A percentile compares a stretch with the other conserved stretches of the same genome.
These are phyloP conservation scores for Sminthurinus aureus DNA, from an alignment of 2,888 invertebrate species.

Conservation along the genomic window DNA sequence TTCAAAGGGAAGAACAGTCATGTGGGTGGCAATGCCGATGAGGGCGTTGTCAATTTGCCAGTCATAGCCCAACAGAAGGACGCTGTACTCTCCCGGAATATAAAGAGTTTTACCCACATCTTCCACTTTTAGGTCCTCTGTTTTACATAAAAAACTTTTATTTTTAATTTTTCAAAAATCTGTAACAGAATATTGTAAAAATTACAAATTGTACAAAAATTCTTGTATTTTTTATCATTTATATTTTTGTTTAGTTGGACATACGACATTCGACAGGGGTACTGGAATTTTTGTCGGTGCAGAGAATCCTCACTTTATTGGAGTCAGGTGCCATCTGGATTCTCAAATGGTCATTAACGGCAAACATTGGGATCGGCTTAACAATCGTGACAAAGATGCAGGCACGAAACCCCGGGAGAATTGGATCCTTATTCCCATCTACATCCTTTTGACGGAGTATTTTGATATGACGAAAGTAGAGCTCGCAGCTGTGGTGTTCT, in stretches of 20 bases:
- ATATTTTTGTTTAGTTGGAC: background rate
- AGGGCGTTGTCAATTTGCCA: slow-evolving; percentile 22
- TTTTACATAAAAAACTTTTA: too few relatives aligned
- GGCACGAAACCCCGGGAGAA: slow-evolving; percentile 47
- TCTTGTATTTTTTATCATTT: background rate
- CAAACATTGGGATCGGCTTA: slow-evolving; percentile 45
- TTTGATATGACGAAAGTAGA: slow-evolving; percentile 53
- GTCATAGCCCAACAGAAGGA: slow-evolving; percentile 46
- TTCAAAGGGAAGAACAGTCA: slow-evolving; percentile 26
- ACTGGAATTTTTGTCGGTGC: background rate
- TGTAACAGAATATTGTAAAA: too few relatives aligned
- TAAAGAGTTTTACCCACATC: slow-evolving; percentile 48
- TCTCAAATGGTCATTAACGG: slow-evolving; percentile 33
- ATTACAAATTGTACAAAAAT: background rate
- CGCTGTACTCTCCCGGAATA: slow-evolving; percentile 52
- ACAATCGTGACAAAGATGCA: slow-evolving; percentile 43
- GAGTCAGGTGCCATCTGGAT: slow-evolving; percentile 34
- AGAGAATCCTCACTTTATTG: slow-evolving; percentile 37
- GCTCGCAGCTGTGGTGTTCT: slow-evolving; percentile 35
- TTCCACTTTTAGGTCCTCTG: slow-evolving; percentile 26
- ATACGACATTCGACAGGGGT: background rate
- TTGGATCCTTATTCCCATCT: background rate
- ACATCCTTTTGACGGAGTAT: slow-evolving; percentile 20
- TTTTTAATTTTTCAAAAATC: too few relatives aligned
- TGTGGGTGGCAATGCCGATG: slow-evolving; percentile 30